These are phyloP conservation scores for Hiodon alosoides DNA, from an alignment of 2,113 vertebrate genomes.

Conservation along the genomic window DNA sequence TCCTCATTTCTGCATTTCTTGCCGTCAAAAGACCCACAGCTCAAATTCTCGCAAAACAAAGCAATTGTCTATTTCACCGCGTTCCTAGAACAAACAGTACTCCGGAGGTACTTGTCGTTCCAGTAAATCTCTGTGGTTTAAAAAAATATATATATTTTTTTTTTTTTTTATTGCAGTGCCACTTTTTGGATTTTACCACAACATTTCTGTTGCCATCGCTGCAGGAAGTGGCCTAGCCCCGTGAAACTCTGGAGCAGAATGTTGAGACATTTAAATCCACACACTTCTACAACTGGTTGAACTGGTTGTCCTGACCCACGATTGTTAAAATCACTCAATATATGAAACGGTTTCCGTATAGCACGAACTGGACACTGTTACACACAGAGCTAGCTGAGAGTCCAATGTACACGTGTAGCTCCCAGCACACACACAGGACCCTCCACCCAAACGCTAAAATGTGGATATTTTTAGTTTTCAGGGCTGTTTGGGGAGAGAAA, in stretches of 20 bases:
- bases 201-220: not conserved
- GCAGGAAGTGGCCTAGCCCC: not conserved
- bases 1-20: slow-evolving; percentile 2
- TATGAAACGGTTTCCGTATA: not conserved
- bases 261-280: not conserved
- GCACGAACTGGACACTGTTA: not conserved
- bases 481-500: slow-evolving; percentile 10
- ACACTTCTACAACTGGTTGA: not conserved
- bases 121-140: not conserved
- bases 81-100: not conserved
- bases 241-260: not conserved
- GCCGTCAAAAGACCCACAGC: slow-evolving; percentile 5
- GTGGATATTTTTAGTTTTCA: not conserved
- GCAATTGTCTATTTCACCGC: slow-evolving; percentile 5
- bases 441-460: not conserved
- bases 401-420: not conserved
- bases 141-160: not conserved
- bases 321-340: not conserved
- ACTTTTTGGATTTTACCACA: slow-evolving; percentile 13
- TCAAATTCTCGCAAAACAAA: slow-evolving; percentile 1
- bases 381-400: not conserved
- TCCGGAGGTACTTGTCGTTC: not conserved
- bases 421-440: not conserved
- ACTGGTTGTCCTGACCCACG: not conserved
- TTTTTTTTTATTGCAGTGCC: not conserved